Evolutionary conservation across 2,888 invertebrate genomes (phyloP).

Genomic region (Stomorhina lunata): DNA sequence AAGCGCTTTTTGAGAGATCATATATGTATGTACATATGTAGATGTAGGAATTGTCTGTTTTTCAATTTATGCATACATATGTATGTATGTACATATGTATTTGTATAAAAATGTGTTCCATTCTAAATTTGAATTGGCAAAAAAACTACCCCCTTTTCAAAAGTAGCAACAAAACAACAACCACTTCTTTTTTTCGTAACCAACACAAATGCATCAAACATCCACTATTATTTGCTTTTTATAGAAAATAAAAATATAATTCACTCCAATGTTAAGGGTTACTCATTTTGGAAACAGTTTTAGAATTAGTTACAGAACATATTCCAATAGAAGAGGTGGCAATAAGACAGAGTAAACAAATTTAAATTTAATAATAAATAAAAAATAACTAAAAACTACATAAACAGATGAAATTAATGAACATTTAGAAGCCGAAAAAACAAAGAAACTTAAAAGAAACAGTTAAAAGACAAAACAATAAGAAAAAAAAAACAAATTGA

Average conservation of each 20-base stretch:
- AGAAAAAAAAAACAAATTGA: not conserved
- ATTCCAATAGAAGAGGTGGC: slow-evolving; percentile 29
- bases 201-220: not conserved
- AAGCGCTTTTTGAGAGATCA: too few species aligned
- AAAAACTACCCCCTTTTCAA: slow-evolving; percentile 36
- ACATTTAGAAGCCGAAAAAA: slow-evolving; percentile 7
- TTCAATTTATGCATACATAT: slow-evolving; percentile 18
- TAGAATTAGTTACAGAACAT: slow-evolving; percentile 19
- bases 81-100: not conserved
- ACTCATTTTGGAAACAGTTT: slow-evolving; percentile 9
- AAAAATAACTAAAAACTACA: not conserved
- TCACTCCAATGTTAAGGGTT: slow-evolving; percentile 34
- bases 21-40: too few species aligned
- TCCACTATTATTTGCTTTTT: not conserved
- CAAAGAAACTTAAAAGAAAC: not conserved
- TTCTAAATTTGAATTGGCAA: too few species aligned
- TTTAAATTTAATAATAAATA: not conserved
- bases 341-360: not conserved
- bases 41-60: too few species aligned
- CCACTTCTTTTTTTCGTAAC: not conserved
- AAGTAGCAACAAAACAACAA: slow-evolving; percentile 3
- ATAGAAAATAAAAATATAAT: slow-evolving; percentile 59
- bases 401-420: not conserved
- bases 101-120: too few species aligned
- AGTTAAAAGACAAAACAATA: not conserved